phyloP scores from a whole-genome alignment of 2,113 vertebrate genomes.

The Naja naja region DNA sequence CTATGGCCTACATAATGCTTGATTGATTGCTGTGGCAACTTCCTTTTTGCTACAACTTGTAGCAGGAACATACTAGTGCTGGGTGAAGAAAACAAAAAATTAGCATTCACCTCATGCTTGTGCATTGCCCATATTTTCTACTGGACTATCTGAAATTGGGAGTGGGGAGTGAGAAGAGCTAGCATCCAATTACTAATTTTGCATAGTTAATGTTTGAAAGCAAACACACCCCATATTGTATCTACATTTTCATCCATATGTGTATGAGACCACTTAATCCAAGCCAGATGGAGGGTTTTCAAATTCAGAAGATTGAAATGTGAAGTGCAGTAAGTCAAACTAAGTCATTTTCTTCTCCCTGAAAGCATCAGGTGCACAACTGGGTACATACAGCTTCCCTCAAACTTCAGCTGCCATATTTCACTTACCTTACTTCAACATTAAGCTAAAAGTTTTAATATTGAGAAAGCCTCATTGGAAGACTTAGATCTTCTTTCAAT shows the following conservation, averaged over 20 bases:
- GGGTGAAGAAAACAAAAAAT: background rate
- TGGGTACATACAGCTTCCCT: too few species aligned
- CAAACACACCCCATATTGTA: background rate
- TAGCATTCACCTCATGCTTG: background rate
- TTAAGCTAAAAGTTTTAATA: background rate
- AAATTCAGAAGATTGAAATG: background rate
- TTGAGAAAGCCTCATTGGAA: background rate
- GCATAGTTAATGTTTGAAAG: background rate
- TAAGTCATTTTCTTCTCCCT: background rate
- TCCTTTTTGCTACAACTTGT: background rate
- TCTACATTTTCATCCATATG: background rate
- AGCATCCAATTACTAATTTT: background rate
- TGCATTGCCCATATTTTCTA: background rate
- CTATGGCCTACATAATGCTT: background rate
- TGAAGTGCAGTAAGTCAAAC: background rate
- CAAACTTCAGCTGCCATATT: background rate
- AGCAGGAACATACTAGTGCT: background rate
- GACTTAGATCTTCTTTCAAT: background rate
- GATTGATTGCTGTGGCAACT: background rate
- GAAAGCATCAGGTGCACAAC: background rate
- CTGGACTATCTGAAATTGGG: background rate
- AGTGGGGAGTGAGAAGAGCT: background rate
- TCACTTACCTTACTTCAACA: background rate
- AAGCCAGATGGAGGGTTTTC: background rate
- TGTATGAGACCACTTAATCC: background rate